These are phyloP conservation scores for Eulemur rubriventer DNA, from an alignment of 2,797 vertebrate species.

Conservation along the genomic window DNA sequence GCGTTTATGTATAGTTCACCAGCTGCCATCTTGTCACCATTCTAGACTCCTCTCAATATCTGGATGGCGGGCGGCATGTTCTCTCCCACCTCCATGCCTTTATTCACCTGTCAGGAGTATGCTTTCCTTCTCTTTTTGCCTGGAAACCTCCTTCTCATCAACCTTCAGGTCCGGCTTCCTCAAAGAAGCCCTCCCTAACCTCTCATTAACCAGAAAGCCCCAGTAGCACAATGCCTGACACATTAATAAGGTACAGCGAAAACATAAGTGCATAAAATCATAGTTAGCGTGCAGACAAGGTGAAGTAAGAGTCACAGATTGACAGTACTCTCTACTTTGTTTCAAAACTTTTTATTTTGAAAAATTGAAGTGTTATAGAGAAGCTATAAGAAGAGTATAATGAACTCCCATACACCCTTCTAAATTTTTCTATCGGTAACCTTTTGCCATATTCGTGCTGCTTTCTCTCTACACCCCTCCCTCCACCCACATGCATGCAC, in stretches of 20 bases:
- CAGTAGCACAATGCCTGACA: not conserved
- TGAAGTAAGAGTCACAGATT: not conserved
- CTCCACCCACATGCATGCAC: too few relatives aligned
- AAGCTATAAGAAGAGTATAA: not conserved
- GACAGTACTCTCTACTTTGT: not conserved
- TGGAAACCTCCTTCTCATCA: not conserved
- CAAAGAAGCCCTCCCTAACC: not conserved
- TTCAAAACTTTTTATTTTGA: not conserved
- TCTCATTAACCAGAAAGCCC: not conserved
- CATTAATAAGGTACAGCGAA: not conserved
- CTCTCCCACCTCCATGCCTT: not conserved
- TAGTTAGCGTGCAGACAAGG: not conserved
- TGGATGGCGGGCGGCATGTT: not conserved
- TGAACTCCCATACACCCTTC: not conserved
- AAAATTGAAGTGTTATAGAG: not conserved
- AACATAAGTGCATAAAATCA: slow-evolving; percentile 10
- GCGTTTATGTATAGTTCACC: not conserved
- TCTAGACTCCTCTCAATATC: not conserved
- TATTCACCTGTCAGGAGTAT: not conserved
- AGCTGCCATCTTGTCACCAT: not conserved
- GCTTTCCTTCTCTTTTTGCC: not conserved
- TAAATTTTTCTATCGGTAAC: not conserved
- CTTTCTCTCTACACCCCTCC: not conserved
- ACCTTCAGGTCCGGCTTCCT: not conserved
- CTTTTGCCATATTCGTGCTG: not conserved